phyloP scores from a whole-genome alignment of 2,113 vertebrate species.

The Platichthys flesus region DNA sequence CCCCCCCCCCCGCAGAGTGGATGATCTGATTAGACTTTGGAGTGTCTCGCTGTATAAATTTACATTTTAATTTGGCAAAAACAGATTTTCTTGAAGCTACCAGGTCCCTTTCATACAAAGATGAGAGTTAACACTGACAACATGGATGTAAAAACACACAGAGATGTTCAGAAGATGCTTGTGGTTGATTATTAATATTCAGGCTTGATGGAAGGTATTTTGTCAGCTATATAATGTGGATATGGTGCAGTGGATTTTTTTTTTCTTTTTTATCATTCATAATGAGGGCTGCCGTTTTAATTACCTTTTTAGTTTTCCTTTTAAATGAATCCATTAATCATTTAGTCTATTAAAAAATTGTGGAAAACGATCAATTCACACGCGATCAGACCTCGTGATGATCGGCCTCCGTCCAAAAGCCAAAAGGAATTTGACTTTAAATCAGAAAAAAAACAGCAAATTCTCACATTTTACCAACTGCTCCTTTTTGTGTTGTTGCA shows the following conservation, averaged over 20 bases:
- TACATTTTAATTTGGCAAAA: slow-evolving; percentile 65
- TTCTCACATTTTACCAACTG: background rate
- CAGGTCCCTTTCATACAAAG: slow-evolving; percentile 23
- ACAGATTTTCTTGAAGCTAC: slow-evolving; percentile 54
- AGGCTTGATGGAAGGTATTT: background rate
- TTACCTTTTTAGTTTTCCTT: too few species aligned
- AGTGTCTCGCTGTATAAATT: slow-evolving; percentile 72
- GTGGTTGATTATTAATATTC: background rate
- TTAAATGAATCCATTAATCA: too few species aligned
- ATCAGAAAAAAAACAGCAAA: too few species aligned
- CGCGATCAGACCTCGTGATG: background rate
- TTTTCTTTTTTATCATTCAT: background rate
- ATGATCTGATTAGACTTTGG: slow-evolving; percentile 75
- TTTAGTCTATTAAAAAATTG: background rate
- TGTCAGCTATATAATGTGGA: background rate
- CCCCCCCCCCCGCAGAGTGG: slow-evolving; percentile 64
- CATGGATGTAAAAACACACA: background rate
- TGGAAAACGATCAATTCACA: background rate
- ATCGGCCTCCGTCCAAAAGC: too few species aligned
- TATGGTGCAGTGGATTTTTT: slow-evolving; percentile 2
- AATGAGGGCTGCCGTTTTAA: too few species aligned
- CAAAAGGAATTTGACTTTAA: too few species aligned
- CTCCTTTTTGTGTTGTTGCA: too few species aligned
- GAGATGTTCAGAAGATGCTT: background rate
- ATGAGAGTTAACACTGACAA: slow-evolving; percentile 9